Evolutionary conservation across 2,888 invertebrate species (phyloP).

Genomic region (Gymnosoma rotundatum): DNA sequence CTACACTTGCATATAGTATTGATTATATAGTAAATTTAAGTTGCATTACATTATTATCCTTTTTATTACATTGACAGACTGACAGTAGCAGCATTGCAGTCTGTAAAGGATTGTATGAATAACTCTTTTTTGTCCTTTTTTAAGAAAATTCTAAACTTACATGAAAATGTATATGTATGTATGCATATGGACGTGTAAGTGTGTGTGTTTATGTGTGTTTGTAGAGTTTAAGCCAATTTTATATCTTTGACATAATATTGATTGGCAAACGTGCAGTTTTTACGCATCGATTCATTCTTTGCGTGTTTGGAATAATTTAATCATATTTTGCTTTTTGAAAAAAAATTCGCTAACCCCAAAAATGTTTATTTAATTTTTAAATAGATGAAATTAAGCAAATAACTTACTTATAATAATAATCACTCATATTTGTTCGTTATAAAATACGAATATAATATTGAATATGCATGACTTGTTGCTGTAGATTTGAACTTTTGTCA

Average conservation of each 20-base stretch:
- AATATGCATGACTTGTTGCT: not conserved
- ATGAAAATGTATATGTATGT: not conserved
- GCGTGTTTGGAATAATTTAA: slow-evolving; percentile 67
- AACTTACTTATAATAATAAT: slow-evolving; percentile 35
- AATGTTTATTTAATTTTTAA: not conserved
- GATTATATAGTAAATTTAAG: slow-evolving; percentile 48
- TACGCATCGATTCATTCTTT: slow-evolving; percentile 60
- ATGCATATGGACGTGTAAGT: not conserved
- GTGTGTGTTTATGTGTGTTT: not conserved
- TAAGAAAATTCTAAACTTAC: slow-evolving; percentile 9
- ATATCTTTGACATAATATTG: slow-evolving; percentile 67
- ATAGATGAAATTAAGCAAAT: slow-evolving; percentile 42
- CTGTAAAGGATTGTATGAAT: slow-evolving; percentile 66
- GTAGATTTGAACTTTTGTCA: too few relatives aligned
- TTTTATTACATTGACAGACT: slow-evolving; percentile 65
- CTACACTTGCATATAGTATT: slow-evolving; percentile 9
- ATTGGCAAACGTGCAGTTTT: slow-evolving; percentile 65
- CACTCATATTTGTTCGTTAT: not conserved
- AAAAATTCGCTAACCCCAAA: not conserved
- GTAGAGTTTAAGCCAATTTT: slow-evolving; percentile 39
- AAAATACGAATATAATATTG: not conserved
- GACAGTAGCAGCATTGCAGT: slow-evolving; percentile 70
- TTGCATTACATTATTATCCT: slow-evolving; percentile 59
- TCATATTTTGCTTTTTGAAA: slow-evolving; percentile 15
- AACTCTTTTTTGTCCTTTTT: slow-evolving; percentile 49